Evolutionary conservation across 1,140 invertebrate genomes (phyloP).

Genomic region (Drosophila funebris): DNA sequence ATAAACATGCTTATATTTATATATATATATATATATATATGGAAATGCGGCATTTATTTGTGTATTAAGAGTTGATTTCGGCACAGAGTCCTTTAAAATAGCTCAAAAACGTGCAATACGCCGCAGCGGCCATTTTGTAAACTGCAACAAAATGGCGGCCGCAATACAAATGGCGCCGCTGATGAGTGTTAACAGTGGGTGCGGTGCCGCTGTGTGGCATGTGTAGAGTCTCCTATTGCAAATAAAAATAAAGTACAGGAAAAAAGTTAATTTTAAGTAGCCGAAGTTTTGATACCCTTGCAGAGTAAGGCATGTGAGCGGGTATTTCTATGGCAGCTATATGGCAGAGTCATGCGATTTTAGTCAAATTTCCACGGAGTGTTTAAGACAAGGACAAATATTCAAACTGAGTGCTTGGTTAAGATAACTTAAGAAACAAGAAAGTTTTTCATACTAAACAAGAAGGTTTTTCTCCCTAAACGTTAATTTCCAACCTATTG

Average conservation of each 20-base stretch:
- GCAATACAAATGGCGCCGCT: slow-evolving; percentile 64
- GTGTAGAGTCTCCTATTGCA: background rate
- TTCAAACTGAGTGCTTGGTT: too few relatives aligned
- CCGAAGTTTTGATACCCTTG: too few relatives aligned
- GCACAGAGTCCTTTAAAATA: slow-evolving; percentile 17
- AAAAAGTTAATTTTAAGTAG: too few relatives aligned
- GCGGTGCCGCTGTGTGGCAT: background rate
- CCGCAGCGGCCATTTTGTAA: slow-evolving; percentile 63
- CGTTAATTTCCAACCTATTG: too few relatives aligned
- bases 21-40: slow-evolving; percentile 31
- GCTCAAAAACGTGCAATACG: slow-evolving; percentile 3
- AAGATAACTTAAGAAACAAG: too few relatives aligned
- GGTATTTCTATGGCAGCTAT: too few relatives aligned
- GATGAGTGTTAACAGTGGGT: slow-evolving; percentile 65
- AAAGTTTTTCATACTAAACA: too few relatives aligned
- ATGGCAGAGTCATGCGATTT: too few relatives aligned
- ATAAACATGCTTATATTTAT: slow-evolving; percentile 47
- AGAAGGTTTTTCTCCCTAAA: too few relatives aligned
- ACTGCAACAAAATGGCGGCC: slow-evolving; percentile 73
- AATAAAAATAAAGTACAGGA: background rate
- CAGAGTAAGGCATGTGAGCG: too few relatives aligned
- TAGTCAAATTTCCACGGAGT: too few relatives aligned
- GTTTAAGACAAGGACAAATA: too few relatives aligned
- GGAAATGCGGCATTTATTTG: slow-evolving; percentile 74
- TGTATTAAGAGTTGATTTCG: slow-evolving; percentile 73